Evolutionary conservation across 2,888 invertebrate genomes (phyloP), one percentile per base, ranked within the genome.

Genomic region (Salpingus planirostris): DNA sequence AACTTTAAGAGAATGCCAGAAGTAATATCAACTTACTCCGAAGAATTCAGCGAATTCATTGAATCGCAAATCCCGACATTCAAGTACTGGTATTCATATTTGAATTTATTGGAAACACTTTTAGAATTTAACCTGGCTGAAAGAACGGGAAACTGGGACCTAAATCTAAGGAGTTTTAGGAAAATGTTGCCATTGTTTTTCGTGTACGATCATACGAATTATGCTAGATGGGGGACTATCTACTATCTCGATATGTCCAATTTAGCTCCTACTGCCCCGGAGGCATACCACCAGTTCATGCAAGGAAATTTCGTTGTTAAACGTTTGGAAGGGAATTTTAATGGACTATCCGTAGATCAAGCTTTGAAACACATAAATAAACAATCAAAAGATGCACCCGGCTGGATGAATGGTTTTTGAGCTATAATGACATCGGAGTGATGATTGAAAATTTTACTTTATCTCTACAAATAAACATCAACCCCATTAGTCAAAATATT

Each of bases 171-270:
- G n/a, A n/a, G n/a, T n/a, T n/a, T n/a, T n/a, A n/a, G n/a, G n/a
- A n/a, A n/a, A n/a, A n/a, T n/a, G 40, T 21, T 40, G 2, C 40
- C 40, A 13, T 43, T 24, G 30, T 35, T 42, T 30, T 43, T 42
- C 31, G 31, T 33, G n/a, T 36, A 25, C 13, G 36, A 39, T 22
- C 39, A 39, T 21, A 39, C 26, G 7, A 39, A 39, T 13, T 36
- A 36, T 27, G 7, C 35, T 7, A 27, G 36, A 28, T 36, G 39
- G 36, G 39, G 31, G 15, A 29, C 32, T 8, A 24, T 39, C 12
- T 39, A 39, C 15, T 36, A 33, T 11, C 12, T 27, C 2, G 36
- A 40, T 25, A 40, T 40, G 40, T 13, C 12, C 13, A 34, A 33
- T 8, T 15, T 40, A 8, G 11, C 33, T 5, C 11, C 24, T 2